Percentiles rank a stretch among this genome's conserved stretches.
Conservation (phyloP, 2,888 invertebrate genomes). For the Cyaniris semiargus region DNA sequence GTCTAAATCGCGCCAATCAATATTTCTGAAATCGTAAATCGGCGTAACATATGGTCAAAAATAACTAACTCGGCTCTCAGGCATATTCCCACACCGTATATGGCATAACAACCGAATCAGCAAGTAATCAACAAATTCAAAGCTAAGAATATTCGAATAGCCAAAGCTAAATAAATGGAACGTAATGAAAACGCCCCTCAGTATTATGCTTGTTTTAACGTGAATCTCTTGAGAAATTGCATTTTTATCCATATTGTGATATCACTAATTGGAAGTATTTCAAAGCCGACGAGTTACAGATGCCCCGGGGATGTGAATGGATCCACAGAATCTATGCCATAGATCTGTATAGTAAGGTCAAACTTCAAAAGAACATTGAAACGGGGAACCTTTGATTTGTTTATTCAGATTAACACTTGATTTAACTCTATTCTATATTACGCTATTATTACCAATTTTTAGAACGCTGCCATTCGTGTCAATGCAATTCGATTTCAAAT, state of each 20-base stretch:
- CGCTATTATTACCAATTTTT: neutral
- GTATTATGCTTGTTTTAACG: slow-evolving; percentile 12
- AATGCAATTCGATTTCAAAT: too few species aligned
- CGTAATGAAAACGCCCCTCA: neutral
- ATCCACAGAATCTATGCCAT: neutral
- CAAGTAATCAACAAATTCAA: neutral
- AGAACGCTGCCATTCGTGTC: too few species aligned
- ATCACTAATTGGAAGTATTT: slow-evolving; percentile 29
- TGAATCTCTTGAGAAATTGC: slow-evolving; percentile 15
- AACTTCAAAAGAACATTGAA: neutral
- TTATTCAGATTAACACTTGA: neutral
- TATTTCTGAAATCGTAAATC: too few species aligned
- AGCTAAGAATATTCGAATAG: neutral
- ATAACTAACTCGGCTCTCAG: too few species aligned
- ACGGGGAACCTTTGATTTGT: neutral
- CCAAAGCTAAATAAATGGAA: neutral
- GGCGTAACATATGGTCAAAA: too few species aligned
- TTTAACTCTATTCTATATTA: neutral
- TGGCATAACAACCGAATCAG: neutral
- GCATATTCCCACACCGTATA: too few species aligned
- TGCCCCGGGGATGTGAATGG: slow-evolving; percentile 1
- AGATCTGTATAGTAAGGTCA: neutral
- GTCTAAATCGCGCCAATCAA: too few species aligned
- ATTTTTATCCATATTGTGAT: slow-evolving; percentile 21
- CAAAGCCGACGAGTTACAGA: slow-evolving; percentile 23